Base-by-base conservation (phyloP, 2,113 vertebrate genomes). In the Lota lota region DNA sequence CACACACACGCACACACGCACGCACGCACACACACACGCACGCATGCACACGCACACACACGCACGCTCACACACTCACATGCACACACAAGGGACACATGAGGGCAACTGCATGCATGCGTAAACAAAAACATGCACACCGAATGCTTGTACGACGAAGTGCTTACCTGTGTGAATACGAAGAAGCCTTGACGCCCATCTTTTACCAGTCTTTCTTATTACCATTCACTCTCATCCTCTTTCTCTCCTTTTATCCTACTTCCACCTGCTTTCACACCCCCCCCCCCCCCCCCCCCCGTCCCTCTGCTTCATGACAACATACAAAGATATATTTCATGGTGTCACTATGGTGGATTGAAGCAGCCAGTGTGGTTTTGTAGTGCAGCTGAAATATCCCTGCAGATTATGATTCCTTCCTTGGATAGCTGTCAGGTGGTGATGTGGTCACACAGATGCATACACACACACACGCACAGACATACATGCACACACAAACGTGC, bases 331-430 rank as follows among this genome's bases (percentile, higher is more conserved):
- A 1, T 47, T 47, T 47, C 10, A 8, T 10, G 40, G 40, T 47
- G 40, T 47, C 40, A 47, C 10, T 2, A 14, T 11, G 40, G 6
- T 47, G 40, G 40, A 47, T 8, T 47, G 40, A 47, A 14, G 12
- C 40, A 47, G 40, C 8, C 40, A 12, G 72, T 79, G 79, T 79
- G 86, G 82, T 68, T 75, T 66, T 75, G 2, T 63, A 61, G 73
- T 62, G 75, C 63, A 24, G 75, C 75, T 78, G 72, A 82, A 77
- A 79, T 85, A 79, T 47, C 79, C 68, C 80, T 65, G 59, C 75
- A 85, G 85, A 87, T 89, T 83, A 87, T 86, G 84, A 79, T 74
- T 56, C 67, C 66, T 80, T 85, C 65, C 66, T 80, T 85, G 77
- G 71, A 79, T 85, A 64, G 77, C 63, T 54, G 61, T 79, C 78